Percentiles rank a stretch among this genome's conserved stretches.
Evolutionary conservation across 2,797 vertebrate genomes (phyloP).

Genomic region (Anguilla pacifica): DNA sequence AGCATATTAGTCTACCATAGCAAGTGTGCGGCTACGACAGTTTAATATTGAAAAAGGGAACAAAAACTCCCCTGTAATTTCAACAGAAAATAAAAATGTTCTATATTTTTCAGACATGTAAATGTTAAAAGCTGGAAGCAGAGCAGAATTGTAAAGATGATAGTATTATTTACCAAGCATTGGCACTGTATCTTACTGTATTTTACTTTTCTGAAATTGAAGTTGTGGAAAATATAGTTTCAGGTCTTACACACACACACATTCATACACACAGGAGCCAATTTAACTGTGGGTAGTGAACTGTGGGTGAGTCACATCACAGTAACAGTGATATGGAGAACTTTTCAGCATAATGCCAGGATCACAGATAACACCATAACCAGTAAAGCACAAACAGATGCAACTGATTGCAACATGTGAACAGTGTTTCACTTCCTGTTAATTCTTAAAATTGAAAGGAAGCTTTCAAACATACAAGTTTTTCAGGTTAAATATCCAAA

Average conservation of each 20-base stretch:
- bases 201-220: background rate
- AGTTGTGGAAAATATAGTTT: background rate
- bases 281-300: background rate
- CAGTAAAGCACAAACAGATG: slow-evolving; percentile 14
- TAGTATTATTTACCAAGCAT: background rate
- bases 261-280: background rate
- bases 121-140: background rate
- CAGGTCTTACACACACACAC: background rate
- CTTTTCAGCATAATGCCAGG: background rate
- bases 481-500: background rate
- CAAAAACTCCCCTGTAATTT: background rate
- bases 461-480: background rate
- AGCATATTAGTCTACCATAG: background rate
- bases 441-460: background rate
- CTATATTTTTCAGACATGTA: background rate
- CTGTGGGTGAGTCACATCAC: background rate
- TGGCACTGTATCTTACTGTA: background rate
- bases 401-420: slow-evolving; percentile 19
- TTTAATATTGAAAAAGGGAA: background rate
- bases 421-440: slow-evolving; percentile 21
- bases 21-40: background rate
- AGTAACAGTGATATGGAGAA: background rate
- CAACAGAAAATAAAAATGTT: background rate
- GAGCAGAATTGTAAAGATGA: background rate
- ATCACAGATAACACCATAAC: slow-evolving; percentile 9